Base-by-base conservation (phyloP, 2,113 vertebrate genomes). In the Cromileptes altivelis region DNA sequence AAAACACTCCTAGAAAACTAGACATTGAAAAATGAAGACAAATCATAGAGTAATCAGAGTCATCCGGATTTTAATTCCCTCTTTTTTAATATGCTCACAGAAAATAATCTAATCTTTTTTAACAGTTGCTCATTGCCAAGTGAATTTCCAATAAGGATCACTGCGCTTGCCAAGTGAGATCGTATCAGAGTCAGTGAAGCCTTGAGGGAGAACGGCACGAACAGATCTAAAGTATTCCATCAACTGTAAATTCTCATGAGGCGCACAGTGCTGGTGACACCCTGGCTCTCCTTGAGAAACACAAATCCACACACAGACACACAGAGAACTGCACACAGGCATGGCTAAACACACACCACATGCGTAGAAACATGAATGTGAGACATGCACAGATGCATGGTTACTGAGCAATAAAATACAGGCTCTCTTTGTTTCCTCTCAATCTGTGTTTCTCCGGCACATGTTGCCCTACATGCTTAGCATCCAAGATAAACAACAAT, bases 191-290 rank as follows among this genome's bases (percentile, higher is more conserved):
- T 82, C 68, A 62, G 27, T 17, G 61, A 77, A 58, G 78, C 74
- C 82, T 72, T 60, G 27, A 80, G 80, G 78, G 52, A 75, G n/a
- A 80, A 14, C 15, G 69, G 84, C 77, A 63, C 9, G 6, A 85
- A 82, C 71, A 69, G 50, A 75, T 81, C 77, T 76, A 21, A 88
- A 84, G 68, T 80, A 81, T 85, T 85, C 80, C 56, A 84, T 92
- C 45, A 47, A 62, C 64, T 19, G 4, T 83, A 84, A 86, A 89
- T 77, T 80, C 52, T 75, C 71, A 60, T 13, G 56, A 52, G 17
- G 45, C 1, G 11, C 72, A 63, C 30, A 21, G 55, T 10, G 9
- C 77, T 55, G 75, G 57, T 62, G 69, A 80, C 79, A 84, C 47
- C 60, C 72, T n/a, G 12, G 18, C 37, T 55, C 11, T 45, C 15